These are phyloP conservation scores for Parazoanthus swiftii DNA, from an alignment of 92 coral and sea anemone species.

Conservation along the genomic window DNA sequence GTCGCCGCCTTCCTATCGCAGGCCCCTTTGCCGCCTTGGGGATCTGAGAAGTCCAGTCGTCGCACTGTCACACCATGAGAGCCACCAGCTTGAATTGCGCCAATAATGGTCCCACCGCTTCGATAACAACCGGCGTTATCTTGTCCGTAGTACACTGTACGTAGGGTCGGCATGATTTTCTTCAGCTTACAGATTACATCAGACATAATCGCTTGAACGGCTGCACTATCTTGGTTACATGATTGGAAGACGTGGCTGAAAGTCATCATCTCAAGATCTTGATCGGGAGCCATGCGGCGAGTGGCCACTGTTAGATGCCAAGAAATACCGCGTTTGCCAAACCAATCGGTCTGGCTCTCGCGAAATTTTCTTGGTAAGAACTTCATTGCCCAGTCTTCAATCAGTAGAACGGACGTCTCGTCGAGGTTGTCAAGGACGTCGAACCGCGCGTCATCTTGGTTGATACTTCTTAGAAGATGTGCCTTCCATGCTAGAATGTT, in stretches of 20 bases:
- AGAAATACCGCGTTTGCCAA: slow-evolving; percentile 56
- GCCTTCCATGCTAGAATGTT: slow-evolving; percentile 63
- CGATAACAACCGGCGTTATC: slow-evolving; percentile 80
- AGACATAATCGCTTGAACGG: slow-evolving; percentile 56
- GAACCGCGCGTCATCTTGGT: slow-evolving; percentile 62
- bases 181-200: slow-evolving; percentile 63
- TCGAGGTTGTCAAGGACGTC: slow-evolving; percentile 48
- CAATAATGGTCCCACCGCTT: slow-evolving; percentile 64
- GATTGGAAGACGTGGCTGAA: slow-evolving; percentile 65
- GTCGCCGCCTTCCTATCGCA: slow-evolving; percentile 71
- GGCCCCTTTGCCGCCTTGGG: slow-evolving; percentile 77
- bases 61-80: slow-evolving; percentile 50
- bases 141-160: slow-evolving; percentile 55
- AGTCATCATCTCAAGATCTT: slow-evolving; percentile 63
- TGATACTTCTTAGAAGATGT: slow-evolving; percentile 54
- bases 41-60: slow-evolving; percentile 65
- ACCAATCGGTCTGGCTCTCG: slow-evolving; percentile 71
- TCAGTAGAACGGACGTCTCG: slow-evolving; percentile 49
- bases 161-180: slow-evolving; percentile 44
- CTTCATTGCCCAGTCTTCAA: slow-evolving; percentile 61
- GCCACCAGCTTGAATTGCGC: slow-evolving; percentile 51
- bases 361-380: slow-evolving; percentile 62
- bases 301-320: slow-evolving; percentile 68
- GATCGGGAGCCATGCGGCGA: slow-evolving; percentile 38
- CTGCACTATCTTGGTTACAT: slow-evolving; percentile 65